Evolutionary conservation across 2,888 invertebrate species (phyloP), one percentile per base, ranked within the genome.

Genomic region (Polietes domitor): DNA sequence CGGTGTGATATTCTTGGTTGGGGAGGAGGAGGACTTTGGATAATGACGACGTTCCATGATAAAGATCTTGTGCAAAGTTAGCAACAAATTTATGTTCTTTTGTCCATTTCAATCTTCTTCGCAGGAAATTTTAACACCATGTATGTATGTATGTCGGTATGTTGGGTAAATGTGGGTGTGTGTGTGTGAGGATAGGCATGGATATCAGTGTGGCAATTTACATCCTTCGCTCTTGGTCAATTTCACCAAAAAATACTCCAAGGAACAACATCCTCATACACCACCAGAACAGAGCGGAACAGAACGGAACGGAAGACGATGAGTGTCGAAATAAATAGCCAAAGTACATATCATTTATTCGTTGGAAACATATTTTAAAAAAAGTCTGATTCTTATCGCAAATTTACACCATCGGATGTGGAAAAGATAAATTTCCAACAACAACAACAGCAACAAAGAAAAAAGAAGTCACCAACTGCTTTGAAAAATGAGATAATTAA

Each of bases 11-110:
- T 24, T 77, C 73, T n/a, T 21, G 47, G 24, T 28, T 63, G 43
- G n/a, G n/a, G n/a, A n/a, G n/a, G n/a, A n/a, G n/a, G n/a, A n/a
- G 41, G 65, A 55, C 41, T 75, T 50, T 65, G 47, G 50, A 28
- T 65, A 47, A 43, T 28, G 53, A 26, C 43, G 53, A 26, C 43
- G 61, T 55, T 28, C 28, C 24, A 76, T 87, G 91, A 90, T 90
- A 90, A 89, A 87, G 88, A 91, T 91, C 91, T 90, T 76, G 88
- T 90, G 91, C 91, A 88, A 88, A 89, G 89, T 90, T 91, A 89
- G 89, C 90, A 91, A 90, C 89, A 90, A 89, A 90, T 90, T 89
- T 88, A 90, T 89, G 88, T 89, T 88, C 88, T 88, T 89, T 88
- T 88, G 83, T 88, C 89, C 87, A 86, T 87, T 87, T 53, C 77